Percentiles rank a stretch among this genome's conserved stretches.
These are phyloP conservation scores for Eumeta japonica DNA, from an alignment of 1,140 invertebrate genomes.

Conservation along the genomic window DNA sequence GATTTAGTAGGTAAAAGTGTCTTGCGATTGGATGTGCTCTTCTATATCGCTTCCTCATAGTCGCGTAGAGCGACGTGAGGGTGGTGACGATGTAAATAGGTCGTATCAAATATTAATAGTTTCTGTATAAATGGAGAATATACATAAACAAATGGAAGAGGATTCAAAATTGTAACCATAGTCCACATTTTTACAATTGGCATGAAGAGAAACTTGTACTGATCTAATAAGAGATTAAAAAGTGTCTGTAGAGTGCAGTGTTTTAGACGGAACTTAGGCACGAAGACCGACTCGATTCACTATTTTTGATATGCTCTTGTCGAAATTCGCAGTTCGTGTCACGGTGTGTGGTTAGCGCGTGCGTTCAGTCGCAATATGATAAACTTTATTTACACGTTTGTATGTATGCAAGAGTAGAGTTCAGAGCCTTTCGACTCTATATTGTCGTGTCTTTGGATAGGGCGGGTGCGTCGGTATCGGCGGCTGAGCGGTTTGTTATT, in stretches of 20 bases:
- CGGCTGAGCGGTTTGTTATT: no score
- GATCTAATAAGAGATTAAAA: constrained; percentile 39
- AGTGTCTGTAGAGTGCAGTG: constrained; percentile 42
- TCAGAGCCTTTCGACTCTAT: constrained; percentile 36
- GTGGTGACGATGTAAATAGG: no score
- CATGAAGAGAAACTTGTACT: constrained; percentile 35
- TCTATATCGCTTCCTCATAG: no score
- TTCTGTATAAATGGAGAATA: no score
- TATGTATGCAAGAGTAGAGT: constrained; percentile 45
- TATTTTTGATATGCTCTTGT: constrained; percentile 58
- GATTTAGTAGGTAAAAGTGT: no score
- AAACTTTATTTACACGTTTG: constrained; percentile 56
- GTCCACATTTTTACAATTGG: constrained; percentile 36
- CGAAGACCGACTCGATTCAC: constrained; percentile 44
- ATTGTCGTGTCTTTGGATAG: no score
- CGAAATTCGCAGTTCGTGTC: constrained; percentile 50
- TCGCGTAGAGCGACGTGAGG: no score
- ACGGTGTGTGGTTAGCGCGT: constrained; percentile 31
- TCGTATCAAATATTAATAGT: no score
- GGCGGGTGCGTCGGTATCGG: constrained; percentile 28
- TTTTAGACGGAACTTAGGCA: constrained; percentile 48
- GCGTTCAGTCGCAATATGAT: constrained; percentile 47
- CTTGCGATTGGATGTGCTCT: no score
- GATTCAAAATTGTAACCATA: constrained; percentile 38
- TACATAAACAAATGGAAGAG: constrained; percentile 9